Conservation (phyloP, 2,113 vertebrate genomes). For the Aplodontia rufa region DNA sequence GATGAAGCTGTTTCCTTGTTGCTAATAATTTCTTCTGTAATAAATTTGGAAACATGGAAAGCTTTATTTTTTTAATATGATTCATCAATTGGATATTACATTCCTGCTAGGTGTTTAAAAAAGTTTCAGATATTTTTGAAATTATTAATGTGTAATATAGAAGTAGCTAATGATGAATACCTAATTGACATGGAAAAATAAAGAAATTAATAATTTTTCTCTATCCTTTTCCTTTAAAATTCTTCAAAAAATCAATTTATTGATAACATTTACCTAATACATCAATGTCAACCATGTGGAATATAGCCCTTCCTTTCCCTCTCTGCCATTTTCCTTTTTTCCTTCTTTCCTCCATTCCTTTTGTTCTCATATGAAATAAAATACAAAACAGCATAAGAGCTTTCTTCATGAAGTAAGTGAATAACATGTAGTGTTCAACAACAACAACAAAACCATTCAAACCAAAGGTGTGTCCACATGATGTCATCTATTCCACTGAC, state of each 20-base stretch:
- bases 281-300: not conserved
- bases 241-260: not conserved
- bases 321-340: not conserved
- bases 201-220: not conserved
- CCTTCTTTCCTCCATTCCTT: no score
- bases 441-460: not conserved
- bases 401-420: not conserved
- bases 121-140: not conserved
- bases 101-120: not conserved
- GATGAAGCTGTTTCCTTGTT: not conserved
- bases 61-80: not conserved
- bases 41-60: constrained; percentile 11
- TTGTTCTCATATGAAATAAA: not conserved
- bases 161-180: not conserved
- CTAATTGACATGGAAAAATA: not conserved
- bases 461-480: not conserved
- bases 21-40: not conserved
- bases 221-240: not conserved
- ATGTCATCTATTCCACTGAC: not conserved
- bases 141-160: not conserved
- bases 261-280: not conserved
- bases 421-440: not conserved
- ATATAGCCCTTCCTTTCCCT: not conserved
- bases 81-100: not conserved
- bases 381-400: not conserved